Evolutionary conservation across 2,113 vertebrate species (phyloP), one percentile per base, ranked within the genome.

Genomic region (Pedetes capensis): DNA sequence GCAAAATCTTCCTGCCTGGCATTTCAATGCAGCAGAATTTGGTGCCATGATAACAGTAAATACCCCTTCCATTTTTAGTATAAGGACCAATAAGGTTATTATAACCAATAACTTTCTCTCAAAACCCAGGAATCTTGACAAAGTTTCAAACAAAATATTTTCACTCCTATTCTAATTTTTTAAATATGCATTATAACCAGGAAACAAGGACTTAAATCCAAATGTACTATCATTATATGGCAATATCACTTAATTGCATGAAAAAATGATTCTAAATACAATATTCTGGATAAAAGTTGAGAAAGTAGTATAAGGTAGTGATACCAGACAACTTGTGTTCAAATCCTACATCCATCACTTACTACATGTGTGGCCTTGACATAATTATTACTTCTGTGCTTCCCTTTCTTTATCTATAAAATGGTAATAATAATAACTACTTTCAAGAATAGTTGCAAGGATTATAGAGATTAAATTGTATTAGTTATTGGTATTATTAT

Each of bases 91-190:
- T 66, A 87, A 82, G 22, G 42, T 68, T 17, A 57, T 4, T 3
- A 63, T 89, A n/a, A n/a, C n/a, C n/a, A n/a, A n/a, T n/a, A 69
- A 63, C 5, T 71, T 89, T 95, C 89, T 93, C 64, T 63, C 72
- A 81, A 32, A 95, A 80, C 6, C 59, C 34, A 80, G 22, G 61
- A 5, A 79, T 51, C 49, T 44, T 69, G 34, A 80, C 51, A 85
- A 74, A 63, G 51, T 74, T 85, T 76, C 49, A 86, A 86, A 39
- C 6, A 34, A 39, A 64, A 80, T 57, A 59, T 6, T 39, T 89
- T 97, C 55, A 81, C 44, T 42, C 53, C 89, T 80, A 80, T 44
- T 51, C 59, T 64, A 68, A 94, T 63, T 80, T 93, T 93, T 13
- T 90, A 90, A 94, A 84, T 64, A 63, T n/a, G 17, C 22, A 42